Conservation (phyloP, 2,113 vertebrate genomes). For the Sciurus niger region DNA sequence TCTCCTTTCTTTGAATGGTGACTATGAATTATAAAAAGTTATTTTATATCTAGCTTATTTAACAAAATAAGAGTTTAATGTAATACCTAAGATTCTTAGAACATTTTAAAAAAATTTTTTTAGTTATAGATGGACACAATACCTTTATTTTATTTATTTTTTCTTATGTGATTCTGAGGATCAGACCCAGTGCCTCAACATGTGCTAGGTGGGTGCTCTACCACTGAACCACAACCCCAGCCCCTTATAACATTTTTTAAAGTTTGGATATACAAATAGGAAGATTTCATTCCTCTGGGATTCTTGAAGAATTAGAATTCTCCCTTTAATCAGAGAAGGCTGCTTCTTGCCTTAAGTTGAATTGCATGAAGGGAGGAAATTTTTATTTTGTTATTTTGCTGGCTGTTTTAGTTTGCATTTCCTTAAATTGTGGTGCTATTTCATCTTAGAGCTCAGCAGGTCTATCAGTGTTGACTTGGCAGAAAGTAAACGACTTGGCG, state of each 20-base stretch:
- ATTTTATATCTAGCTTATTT: conserved; percentile 44
- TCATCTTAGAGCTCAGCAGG: conserved; percentile 86
- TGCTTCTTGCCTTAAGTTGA: conserved; percentile 43
- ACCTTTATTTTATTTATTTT: too few relatives aligned
- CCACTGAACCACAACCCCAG: too few relatives aligned
- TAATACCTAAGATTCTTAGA: conserved; percentile 9
- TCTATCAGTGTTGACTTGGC: conserved; percentile 85
- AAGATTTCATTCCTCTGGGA: conserved; percentile 21
- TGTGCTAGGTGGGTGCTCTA: too few relatives aligned
- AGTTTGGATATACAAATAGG: background rate
- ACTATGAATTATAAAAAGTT: conserved; percentile 26
- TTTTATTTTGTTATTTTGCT: conserved; percentile 64
- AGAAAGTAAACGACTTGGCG: conserved; percentile 84
- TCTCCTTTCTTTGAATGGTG: conserved; percentile 9
- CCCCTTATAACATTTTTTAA: background rate
- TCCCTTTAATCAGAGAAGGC: conserved; percentile 19
- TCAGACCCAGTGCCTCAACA: too few relatives aligned
- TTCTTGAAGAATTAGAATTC: conserved; percentile 44
- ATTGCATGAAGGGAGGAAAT: background rate
- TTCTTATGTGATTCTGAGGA: too few relatives aligned
- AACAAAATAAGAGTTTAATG: conserved; percentile 55
- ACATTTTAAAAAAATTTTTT: background rate
- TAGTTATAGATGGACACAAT: too few relatives aligned
- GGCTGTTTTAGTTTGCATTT: background rate
- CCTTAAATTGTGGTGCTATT: conserved; percentile 43